These are phyloP conservation scores for Paelopatides confundens DNA, from an alignment of 53 echinoderm and acorn worm genomes.

Conservation along the genomic window DNA sequence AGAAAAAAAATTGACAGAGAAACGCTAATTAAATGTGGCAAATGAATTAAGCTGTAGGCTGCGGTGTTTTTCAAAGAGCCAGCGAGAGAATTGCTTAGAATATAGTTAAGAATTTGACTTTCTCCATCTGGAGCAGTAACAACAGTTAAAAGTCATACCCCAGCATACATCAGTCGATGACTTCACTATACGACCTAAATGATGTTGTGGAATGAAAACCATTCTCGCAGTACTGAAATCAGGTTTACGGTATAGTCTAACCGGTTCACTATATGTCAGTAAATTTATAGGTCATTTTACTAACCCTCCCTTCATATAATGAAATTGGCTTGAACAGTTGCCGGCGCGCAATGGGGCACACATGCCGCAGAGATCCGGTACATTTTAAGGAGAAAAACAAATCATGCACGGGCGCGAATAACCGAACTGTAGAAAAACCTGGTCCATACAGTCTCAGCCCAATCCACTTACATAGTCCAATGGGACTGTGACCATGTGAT, in stretches of 20 bases:
- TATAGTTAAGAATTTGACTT: neutral
- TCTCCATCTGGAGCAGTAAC: too few species aligned
- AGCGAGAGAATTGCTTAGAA: neutral
- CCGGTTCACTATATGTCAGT: neutral
- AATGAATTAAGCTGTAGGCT: neutral
- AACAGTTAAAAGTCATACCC: too few species aligned
- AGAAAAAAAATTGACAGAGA: neutral
- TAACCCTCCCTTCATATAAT: neutral
- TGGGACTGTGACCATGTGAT: too few species aligned
- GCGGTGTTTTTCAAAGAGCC: neutral
- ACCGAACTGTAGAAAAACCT: too few species aligned
- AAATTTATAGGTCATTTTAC: neutral
- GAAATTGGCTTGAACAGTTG: too few species aligned
- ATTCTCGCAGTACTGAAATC: neutral
- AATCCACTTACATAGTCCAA: too few species aligned
- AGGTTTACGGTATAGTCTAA: neutral
- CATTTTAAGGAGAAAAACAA: too few species aligned
- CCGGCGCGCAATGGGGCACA: too few species aligned
- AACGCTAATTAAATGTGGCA: slow-evolving; percentile 3
- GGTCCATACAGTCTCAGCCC: too few species aligned
- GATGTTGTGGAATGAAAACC: neutral
- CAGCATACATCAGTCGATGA: too few species aligned
- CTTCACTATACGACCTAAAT: neutral
- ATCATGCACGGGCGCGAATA: too few species aligned
- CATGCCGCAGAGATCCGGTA: too few species aligned